A percentile compares a stretch with the other conserved stretches of the same genome.
Evolutionary conservation across 2,797 vertebrate genomes (phyloP).

Genomic region (Anguilla marmorata): DNA sequence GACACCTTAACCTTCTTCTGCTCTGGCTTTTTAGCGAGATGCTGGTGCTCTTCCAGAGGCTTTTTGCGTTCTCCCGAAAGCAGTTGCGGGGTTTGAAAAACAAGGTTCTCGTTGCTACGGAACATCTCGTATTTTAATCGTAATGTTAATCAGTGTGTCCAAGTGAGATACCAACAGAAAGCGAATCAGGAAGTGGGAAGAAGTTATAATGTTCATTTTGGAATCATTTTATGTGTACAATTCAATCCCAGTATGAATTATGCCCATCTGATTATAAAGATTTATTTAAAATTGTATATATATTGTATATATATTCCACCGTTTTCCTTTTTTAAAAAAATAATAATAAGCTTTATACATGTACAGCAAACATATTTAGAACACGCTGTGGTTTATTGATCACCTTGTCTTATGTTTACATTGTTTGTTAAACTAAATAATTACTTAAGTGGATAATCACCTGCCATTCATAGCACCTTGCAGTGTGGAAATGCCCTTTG

Average conservation of each 20-base stretch:
- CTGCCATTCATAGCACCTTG: not conserved
- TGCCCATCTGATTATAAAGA: not conserved
- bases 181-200: not conserved
- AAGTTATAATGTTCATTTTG: not conserved
- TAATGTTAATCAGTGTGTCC: constrained; percentile 7
- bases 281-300: not conserved
- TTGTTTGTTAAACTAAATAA: constrained; percentile 9
- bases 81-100: not conserved
- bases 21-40: not conserved
- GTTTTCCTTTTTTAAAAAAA: not conserved
- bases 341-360: constrained; percentile 8
- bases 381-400: constrained; percentile 12
- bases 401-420: not conserved
- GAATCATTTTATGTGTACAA: not conserved
- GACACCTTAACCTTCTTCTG: not conserved
- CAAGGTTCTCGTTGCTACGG: not conserved
- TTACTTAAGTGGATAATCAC: not conserved
- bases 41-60: not conserved
- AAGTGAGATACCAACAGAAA: not conserved
- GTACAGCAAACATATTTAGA: not conserved
- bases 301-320: not conserved
- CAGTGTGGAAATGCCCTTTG: not conserved
- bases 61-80: no score
- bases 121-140: no score
- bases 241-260: not conserved